These are phyloP conservation scores for Polyommatus icarus DNA, from an alignment of 2,888 invertebrate species.

Conservation along the genomic window DNA sequence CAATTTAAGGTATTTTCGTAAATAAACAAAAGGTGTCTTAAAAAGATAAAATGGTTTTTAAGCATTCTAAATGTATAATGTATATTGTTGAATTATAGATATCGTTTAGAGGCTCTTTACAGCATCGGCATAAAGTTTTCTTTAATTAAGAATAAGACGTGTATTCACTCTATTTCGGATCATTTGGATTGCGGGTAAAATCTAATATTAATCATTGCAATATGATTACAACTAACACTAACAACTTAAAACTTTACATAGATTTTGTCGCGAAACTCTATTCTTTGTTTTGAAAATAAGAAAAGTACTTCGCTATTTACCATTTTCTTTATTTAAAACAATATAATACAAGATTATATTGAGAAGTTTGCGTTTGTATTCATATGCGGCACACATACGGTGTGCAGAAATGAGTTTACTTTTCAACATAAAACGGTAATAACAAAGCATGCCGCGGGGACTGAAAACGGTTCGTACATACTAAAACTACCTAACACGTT, in stretches of 20 bases:
- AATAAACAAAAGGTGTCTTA: background rate
- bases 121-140: no score
- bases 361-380: background rate
- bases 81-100: no score
- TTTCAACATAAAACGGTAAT: conserved; percentile 2
- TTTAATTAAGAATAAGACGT: no score
- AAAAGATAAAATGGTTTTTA: no score
- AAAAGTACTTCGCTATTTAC: background rate
- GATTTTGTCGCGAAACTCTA: no score
- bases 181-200: no score
- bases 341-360: background rate
- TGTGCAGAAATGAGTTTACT: conserved; percentile 11
- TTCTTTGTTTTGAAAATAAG: background rate
- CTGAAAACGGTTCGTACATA: conserved; percentile 23
- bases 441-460: background rate
- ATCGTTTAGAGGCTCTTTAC: no score
- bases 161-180: no score
- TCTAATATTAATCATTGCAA: no score
- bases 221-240: no score
- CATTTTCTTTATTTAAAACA: background rate
- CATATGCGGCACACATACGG: conserved; percentile 10
- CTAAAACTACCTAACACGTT: background rate
- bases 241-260: no score
- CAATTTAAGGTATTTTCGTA: background rate
- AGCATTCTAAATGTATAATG: no score